Evolutionary conservation across 2,797 vertebrate genomes (phyloP), one percentile per base, ranked within the genome.

Genomic region (Anguilla pacifica): DNA sequence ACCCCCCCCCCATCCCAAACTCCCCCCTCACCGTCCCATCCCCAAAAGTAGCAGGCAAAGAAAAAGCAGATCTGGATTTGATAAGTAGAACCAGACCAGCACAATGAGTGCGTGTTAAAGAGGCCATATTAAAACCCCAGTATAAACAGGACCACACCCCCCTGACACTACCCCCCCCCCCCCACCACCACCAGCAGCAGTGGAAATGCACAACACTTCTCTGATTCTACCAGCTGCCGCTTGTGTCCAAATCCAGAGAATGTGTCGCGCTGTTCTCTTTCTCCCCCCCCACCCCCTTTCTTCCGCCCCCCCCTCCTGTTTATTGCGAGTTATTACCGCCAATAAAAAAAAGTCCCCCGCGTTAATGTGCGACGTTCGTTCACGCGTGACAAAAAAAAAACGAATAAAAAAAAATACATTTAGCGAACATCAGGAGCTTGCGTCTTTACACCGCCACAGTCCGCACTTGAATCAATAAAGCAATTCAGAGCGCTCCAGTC

Each of bases 71-170:
- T 95, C 94, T 95, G 94, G 94, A 92, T 87, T 93, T 95, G 93
- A 95, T 97, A 96, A 96, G 95, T 93, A 93, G 94, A 96, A 94
- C 87, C 96, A 97, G 94, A 95, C 93, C 89, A 86, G 93, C 85
- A 89, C 87, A 82, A 94, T 92, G 90, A 93, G 91, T 93, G 91
- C 89, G 92, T 88, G 90, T 91, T 92, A 93, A 94, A 93, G 93
- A 91, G 28, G 70, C 89, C 88, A 89, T 92, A 86, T 95, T 91
- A 94, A 95, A 95, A 93, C 91, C 13, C 90, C 94, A 93, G 89
- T 91, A 93, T 93, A 90, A 91, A 92, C 2, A 25, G 86, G 87
- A 25, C 1, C 28, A 1, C 35, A 31, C 31, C 31, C 31, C 31
- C 31, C 31, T 0, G 31, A 31, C 31, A 31, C 31, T 31, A 0